These are phyloP conservation scores for Poecilus cupreus DNA, from an alignment of 2,888 invertebrate genomes.

Conservation along the genomic window DNA sequence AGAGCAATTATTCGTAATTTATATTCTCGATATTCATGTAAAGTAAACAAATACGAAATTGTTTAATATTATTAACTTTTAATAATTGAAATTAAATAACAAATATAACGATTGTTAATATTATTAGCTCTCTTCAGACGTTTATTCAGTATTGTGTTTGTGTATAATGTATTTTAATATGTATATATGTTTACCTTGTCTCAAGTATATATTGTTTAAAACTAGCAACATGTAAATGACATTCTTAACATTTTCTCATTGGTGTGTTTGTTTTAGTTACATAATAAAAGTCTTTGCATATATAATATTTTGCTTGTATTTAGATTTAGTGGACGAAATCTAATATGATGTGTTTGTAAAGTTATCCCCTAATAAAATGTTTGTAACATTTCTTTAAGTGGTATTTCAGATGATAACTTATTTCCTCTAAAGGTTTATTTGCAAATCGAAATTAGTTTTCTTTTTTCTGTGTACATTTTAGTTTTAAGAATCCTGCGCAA, in stretches of 20 bases:
- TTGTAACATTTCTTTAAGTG: slow-evolving; percentile 52
- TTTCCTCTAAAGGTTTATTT: slow-evolving; percentile 17
- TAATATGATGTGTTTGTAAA: slow-evolving; percentile 47
- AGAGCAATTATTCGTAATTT: slow-evolving; percentile 18
- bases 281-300: slow-evolving; percentile 41
- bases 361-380: slow-evolving; percentile 50
- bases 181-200: slow-evolving; percentile 54
- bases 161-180: slow-evolving; percentile 56
- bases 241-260: slow-evolving; percentile 53
- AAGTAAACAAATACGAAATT: slow-evolving; percentile 39
- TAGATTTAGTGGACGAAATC: slow-evolving; percentile 23
- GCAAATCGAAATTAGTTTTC: too few species aligned
- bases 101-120: slow-evolving; percentile 48
- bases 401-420: slow-evolving; percentile 39
- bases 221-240: slow-evolving; percentile 48
- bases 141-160: slow-evolving; percentile 57
- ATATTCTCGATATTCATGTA: slow-evolving; percentile 16
- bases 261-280: slow-evolving; percentile 52
- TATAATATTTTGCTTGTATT: slow-evolving; percentile 48
- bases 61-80: not conserved
- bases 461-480: too few species aligned
- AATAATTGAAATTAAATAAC: slow-evolving; percentile 36
- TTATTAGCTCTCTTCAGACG: slow-evolving; percentile 45
- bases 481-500: too few species aligned
- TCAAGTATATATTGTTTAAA: slow-evolving; percentile 23